These are phyloP conservation scores for Agapetus fuscipes DNA, from an alignment of 2,888 invertebrate species.

Conservation along the genomic window DNA sequence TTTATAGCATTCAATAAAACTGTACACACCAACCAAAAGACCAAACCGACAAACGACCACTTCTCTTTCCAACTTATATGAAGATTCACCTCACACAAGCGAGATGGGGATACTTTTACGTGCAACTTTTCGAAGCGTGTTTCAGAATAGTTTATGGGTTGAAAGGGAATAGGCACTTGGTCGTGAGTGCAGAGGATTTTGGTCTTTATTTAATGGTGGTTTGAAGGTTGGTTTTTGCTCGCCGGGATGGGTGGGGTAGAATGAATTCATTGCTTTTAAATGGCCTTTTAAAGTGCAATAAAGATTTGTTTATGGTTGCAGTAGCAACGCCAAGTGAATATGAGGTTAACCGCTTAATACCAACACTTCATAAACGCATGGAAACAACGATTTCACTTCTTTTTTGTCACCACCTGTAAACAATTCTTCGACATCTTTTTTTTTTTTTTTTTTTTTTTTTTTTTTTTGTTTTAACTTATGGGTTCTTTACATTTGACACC, in stretches of 20 bases:
- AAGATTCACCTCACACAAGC: conserved; percentile 3
- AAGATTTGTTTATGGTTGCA: conserved; percentile 38
- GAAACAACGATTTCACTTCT: no score
- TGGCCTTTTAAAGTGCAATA: conserved; percentile 47
- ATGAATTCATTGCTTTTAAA: conserved; percentile 42
- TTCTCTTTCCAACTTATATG: conserved; percentile 8
- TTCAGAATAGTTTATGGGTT: conserved; percentile 41
- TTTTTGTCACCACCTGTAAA: no score
- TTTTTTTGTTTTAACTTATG: no score
- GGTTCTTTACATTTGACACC: no score
- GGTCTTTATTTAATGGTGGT: conserved; percentile 23
- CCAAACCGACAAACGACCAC: background rate
- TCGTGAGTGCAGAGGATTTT: conserved; percentile 23
- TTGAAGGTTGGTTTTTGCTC: conserved; percentile 25
- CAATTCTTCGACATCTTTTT: no score
- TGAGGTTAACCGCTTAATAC: conserved; percentile 1
- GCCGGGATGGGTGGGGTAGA: conserved; percentile 6
- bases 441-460: no score
- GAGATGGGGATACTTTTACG: conserved; percentile 8
- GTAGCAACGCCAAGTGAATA: conserved; percentile 27
- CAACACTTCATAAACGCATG: background rate
- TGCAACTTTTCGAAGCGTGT: conserved; percentile 1
- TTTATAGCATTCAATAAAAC: conserved; percentile 21
- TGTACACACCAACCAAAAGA: conserved; percentile 12
- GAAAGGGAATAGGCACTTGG: conserved; percentile 25